These are phyloP conservation scores for Drosophila takahashii DNA, from an alignment of 1,140 invertebrate genomes.

Conservation along the genomic window DNA sequence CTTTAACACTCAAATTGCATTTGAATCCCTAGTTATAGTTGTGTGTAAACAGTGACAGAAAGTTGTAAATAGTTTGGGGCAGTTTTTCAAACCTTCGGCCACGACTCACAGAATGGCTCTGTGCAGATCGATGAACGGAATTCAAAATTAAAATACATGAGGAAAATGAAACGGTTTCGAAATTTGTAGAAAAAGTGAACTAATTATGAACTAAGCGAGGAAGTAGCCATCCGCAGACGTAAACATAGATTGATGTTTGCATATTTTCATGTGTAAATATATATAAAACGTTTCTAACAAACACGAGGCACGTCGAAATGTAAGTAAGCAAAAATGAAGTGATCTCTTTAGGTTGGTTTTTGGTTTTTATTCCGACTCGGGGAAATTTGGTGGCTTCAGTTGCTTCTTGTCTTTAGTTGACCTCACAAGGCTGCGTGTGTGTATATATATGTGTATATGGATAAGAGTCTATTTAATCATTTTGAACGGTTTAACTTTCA, in stretches of 20 bases:
- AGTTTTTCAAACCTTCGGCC: constrained; percentile 38
- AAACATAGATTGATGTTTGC: constrained; percentile 52
- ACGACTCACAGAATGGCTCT: constrained; percentile 23
- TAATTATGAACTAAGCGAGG: constrained; percentile 66
- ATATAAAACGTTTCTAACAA: constrained; percentile 80
- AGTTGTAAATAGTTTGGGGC: constrained; percentile 52
- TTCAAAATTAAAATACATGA: constrained; percentile 17
- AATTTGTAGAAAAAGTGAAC: constrained; percentile 46
- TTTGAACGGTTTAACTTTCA: constrained; percentile 63
- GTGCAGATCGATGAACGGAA: constrained; percentile 28
- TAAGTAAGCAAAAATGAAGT: constrained; percentile 73
- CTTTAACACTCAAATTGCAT: constrained; percentile 69
- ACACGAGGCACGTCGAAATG: constrained; percentile 80
- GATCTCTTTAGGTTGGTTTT: constrained; percentile 39
- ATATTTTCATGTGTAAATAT: constrained; percentile 68
- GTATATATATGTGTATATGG: constrained; percentile 54
- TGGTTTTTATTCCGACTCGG: constrained; percentile 70
- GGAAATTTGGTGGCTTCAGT: constrained; percentile 80
- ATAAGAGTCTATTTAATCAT: constrained; percentile 63
- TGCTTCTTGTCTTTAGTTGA: constrained; percentile 68
- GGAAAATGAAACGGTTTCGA: constrained; percentile 41
- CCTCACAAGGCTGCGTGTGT: constrained; percentile 66
- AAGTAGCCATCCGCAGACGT: constrained; percentile 52
- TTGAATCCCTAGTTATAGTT: constrained; percentile 32
- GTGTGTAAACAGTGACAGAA: constrained; percentile 44